Evolutionary conservation across 1,140 invertebrate genomes (phyloP), one percentile per base, ranked within the genome.

Genomic region (Drosophila oshimai): DNA sequence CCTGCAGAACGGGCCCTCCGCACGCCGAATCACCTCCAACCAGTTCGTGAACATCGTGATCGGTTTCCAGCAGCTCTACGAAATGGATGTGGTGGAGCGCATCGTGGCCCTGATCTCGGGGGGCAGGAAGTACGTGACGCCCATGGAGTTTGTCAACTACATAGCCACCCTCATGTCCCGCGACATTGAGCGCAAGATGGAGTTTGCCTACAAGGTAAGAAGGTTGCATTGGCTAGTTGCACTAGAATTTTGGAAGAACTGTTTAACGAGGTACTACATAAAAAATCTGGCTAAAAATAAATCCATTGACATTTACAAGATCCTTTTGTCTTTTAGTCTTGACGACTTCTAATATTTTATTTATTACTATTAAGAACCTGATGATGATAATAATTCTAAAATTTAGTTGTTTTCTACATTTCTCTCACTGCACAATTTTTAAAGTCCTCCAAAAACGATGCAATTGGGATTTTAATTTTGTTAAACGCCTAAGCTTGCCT

Each of bases 11-110:
- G 57, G 57, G 7, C 33, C 50, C 49, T 12, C 34, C 2, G 18
- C 57, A 1, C 50, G 57, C 10, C 9, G 6, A 13, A 60, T 60
- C 22, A 60, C 57, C 4, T 55, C 18, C 13, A 3, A 7, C 1
- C 57, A 60, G 18, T 36, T 60, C 6, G 50, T 12, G 2, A 60
- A 57, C 13, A 60, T 60, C 0, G 57, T 60, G 13, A 60, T 60
- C 0, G 57, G 57, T 0, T 57, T 57, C 26, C 57, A 60, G 18
- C 50, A 60, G 17, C 18, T 60, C 5, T 60, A 60, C 24, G 50
- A 60, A 24, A 60, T 60, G 57, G 57, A 60, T 4, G 57, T 57
- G 34, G 57, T 57, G 12, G 50, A 60, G 9, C 50, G 57, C 18
- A 60, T 60, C 13, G 50, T 60, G 2, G 18, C 34, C 17, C 13